These are phyloP conservation scores for Plusia festucae DNA, from an alignment of 2,888 invertebrate species.

Conservation along the genomic window DNA sequence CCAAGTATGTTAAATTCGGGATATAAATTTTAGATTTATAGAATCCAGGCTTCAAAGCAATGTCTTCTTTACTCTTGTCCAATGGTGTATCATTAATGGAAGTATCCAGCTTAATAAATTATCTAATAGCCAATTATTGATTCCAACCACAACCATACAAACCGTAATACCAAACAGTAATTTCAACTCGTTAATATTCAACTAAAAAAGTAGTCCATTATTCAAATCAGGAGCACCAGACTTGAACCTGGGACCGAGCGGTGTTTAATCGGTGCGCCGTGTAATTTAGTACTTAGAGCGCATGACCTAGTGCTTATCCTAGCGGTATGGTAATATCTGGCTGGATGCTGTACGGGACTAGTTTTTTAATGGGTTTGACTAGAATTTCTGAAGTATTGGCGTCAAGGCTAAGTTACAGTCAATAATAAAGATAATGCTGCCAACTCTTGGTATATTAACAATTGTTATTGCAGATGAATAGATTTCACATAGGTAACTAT, in stretches of 20 bases:
- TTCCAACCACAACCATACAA: constrained; percentile 5
- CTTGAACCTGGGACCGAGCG: constrained; percentile 59
- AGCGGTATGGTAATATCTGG: constrained; percentile 76
- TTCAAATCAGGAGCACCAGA: constrained; percentile 62
- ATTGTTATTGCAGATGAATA: too few relatives aligned
- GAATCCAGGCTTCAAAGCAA: too few relatives aligned
- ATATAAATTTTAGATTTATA: too few relatives aligned
- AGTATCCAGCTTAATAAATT: too few relatives aligned
- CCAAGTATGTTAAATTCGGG: too few relatives aligned
- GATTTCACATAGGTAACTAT: too few relatives aligned
- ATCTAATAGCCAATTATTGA: neutral
- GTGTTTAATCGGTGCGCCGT: constrained; percentile 64
- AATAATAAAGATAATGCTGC: too few relatives aligned
- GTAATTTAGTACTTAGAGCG: constrained; percentile 74
- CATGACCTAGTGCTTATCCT: constrained; percentile 74
- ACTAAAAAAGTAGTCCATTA: constrained; percentile 41
- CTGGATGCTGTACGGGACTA: constrained; percentile 36
- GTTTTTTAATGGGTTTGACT: neutral
- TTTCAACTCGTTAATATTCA: constrained; percentile 26
- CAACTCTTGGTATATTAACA: too few relatives aligned
- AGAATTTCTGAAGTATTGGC: neutral
- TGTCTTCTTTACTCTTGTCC: too few relatives aligned
- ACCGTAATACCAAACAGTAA: constrained; percentile 16
- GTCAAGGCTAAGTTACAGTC: neutral
- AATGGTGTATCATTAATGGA: too few relatives aligned